Evolutionary conservation across 1,140 invertebrate species (phyloP).

Genomic region (Wasmannia auropunctata): DNA sequence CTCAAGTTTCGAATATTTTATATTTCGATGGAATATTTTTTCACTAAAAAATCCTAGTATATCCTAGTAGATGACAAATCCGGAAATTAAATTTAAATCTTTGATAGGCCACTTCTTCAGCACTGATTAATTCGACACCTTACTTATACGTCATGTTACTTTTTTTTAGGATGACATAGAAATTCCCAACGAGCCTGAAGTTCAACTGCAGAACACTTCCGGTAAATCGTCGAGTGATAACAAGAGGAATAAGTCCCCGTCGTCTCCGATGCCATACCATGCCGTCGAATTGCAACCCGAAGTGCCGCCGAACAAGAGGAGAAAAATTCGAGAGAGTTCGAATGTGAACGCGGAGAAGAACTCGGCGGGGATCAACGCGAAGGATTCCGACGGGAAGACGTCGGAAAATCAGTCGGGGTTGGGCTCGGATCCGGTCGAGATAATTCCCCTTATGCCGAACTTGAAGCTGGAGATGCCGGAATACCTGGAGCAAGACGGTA

Average conservation of each 20-base stretch:
- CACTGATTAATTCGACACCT: neutral
- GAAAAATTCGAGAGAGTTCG: slow-evolving; percentile 83
- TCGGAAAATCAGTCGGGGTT: slow-evolving; percentile 76
- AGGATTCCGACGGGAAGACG: slow-evolving; percentile 79
- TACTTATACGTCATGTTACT: slow-evolving; percentile 11
- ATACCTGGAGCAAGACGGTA: slow-evolving; percentile 84
- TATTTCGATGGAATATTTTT: neutral
- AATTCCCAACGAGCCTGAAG: slow-evolving; percentile 84
- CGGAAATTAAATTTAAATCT: neutral
- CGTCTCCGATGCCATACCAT: slow-evolving; percentile 80
- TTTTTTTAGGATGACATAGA: slow-evolving; percentile 82
- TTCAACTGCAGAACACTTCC: slow-evolving; percentile 82
- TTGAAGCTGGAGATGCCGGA: slow-evolving; percentile 85
- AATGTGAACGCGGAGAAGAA: slow-evolving; percentile 79
- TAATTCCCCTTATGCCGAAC: slow-evolving; percentile 85
- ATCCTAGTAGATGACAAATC: neutral
- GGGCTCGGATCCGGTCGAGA: slow-evolving; percentile 82
- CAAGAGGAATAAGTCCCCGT: slow-evolving; percentile 81
- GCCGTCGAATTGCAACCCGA: slow-evolving; percentile 80
- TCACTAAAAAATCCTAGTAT: neutral
- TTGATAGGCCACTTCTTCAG: neutral
- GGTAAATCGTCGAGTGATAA: slow-evolving; percentile 81
- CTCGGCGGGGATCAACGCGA: slow-evolving; percentile 71
- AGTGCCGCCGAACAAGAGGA: slow-evolving; percentile 81
- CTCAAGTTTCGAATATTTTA: neutral